phyloP scores from a whole-genome alignment of 2,113 vertebrate species.

The Coracopsis vasa region DNA sequence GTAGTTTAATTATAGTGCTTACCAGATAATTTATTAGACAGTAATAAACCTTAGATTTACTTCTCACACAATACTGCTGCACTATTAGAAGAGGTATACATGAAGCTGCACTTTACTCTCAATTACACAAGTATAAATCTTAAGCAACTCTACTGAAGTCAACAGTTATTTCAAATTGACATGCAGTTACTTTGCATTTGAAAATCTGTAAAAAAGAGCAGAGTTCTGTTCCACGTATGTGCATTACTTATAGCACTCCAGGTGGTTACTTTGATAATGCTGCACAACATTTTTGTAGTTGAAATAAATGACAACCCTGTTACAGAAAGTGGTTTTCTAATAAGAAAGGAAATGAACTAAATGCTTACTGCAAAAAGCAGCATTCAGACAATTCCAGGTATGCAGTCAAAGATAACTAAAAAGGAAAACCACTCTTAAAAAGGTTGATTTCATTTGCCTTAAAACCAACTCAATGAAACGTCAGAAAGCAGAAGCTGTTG shows the following conservation, averaged over 20 bases:
- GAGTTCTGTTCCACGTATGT: neutral
- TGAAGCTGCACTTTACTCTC: conserved; percentile 5
- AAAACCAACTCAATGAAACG: neutral
- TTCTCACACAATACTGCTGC: neutral
- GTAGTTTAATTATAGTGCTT: conserved; percentile 42
- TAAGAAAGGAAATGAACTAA: neutral
- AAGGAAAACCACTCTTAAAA: neutral
- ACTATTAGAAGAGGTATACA: conserved; percentile 14
- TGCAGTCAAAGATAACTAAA: neutral
- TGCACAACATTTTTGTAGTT: neutral
- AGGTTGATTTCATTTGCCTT: neutral
- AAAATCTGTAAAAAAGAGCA: neutral
- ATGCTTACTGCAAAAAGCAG: neutral
- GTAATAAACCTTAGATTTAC: conserved; percentile 45
- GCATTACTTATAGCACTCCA: conserved; percentile 38
- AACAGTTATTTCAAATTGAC: neutral
- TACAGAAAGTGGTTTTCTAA: neutral
- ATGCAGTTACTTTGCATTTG: neutral
- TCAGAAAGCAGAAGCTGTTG: neutral
- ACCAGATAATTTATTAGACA: conserved; percentile 42
- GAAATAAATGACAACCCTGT: conserved; percentile 2
- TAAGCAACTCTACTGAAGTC: neutral
- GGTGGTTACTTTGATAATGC: conserved; percentile 54
- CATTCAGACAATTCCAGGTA: neutral
- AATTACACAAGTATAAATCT: conserved; percentile 30